A percentile compares a stretch with the other conserved stretches of the same genome.
phyloP scores from a whole-genome alignment of 2,113 vertebrate species.

The Psittacus erithacus region DNA sequence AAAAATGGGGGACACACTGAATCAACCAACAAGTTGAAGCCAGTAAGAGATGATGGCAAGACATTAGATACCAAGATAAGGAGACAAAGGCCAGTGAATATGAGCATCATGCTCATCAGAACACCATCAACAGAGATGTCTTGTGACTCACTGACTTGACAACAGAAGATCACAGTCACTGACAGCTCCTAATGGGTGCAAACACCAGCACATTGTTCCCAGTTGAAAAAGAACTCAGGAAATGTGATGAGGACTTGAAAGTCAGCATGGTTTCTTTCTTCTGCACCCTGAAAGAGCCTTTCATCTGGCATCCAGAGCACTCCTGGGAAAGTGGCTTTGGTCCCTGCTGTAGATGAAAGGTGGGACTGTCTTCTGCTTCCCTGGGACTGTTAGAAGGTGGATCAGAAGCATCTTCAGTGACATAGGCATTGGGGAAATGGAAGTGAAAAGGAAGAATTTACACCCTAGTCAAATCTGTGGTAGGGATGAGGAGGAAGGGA shows the following conservation, averaged over 20 bases:
- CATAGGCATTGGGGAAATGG: background rate
- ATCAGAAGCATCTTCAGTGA: background rate
- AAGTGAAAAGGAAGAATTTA: background rate
- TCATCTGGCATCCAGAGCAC: background rate
- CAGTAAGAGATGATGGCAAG: background rate
- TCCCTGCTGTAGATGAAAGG: background rate
- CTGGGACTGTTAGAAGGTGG: background rate
- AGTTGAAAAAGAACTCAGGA: background rate
- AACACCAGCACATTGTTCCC: background rate
- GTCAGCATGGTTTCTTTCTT: background rate
- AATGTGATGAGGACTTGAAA: background rate
- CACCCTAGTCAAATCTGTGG: background rate
- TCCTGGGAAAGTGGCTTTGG: background rate
- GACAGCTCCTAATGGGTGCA: background rate
- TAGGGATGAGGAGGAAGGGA: background rate
- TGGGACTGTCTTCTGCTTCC: background rate
- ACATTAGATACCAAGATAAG: background rate
- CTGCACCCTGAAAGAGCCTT: background rate
- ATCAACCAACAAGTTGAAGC: background rate
- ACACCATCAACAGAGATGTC: background rate
- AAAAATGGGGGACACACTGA: background rate
- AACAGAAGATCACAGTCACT: background rate
- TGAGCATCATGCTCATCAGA: background rate
- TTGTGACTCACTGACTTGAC: background rate
- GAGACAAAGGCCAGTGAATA: background rate